phyloP scores from a whole-genome alignment of 1,140 invertebrate species.

The Ganaspis sp. region DNA sequence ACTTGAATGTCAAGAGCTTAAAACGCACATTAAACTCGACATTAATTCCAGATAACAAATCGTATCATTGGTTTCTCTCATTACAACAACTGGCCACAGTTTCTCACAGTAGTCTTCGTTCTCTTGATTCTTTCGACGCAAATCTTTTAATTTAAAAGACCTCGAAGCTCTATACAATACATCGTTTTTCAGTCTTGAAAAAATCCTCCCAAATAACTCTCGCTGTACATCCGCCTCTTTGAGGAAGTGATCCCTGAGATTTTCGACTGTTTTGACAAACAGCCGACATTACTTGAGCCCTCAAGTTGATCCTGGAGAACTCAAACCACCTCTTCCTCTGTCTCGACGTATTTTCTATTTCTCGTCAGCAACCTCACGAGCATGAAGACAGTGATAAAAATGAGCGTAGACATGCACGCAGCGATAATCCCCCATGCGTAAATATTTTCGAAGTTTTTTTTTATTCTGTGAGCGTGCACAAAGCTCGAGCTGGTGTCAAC shows the following conservation, averaged over 20 bases:
- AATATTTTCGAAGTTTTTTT: conserved; percentile 56
- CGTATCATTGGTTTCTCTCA: neutral
- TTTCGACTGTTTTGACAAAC: conserved; percentile 44
- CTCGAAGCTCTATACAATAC: neutral
- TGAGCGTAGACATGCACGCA: conserved; percentile 46
- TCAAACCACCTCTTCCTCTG: conserved; percentile 54
- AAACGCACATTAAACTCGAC: too few species aligned
- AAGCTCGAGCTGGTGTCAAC: conserved; percentile 66
- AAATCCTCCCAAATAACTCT: conserved; percentile 29
- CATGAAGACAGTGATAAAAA: conserved; percentile 46
- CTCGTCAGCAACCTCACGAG: conserved; percentile 51
- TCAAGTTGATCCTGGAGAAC: conserved; percentile 9
- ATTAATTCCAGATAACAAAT: too few species aligned
- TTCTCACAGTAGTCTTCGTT: conserved; percentile 21
- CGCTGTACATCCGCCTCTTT: conserved; percentile 35
- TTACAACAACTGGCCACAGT: conserved; percentile 10
- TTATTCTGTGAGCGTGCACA: conserved; percentile 59
- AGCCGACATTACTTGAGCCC: neutral
- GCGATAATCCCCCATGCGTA: conserved; percentile 58
- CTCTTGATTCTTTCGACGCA: neutral
- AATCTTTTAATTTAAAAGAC: neutral
- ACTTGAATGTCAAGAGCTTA: too few species aligned
- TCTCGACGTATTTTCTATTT: conserved; percentile 46
- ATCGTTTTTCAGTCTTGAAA: conserved; percentile 14
- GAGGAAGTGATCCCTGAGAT: conserved; percentile 50